Evolutionary conservation across 2,797 vertebrate species (phyloP).

Genomic region (Gymnodraco acuticeps): DNA sequence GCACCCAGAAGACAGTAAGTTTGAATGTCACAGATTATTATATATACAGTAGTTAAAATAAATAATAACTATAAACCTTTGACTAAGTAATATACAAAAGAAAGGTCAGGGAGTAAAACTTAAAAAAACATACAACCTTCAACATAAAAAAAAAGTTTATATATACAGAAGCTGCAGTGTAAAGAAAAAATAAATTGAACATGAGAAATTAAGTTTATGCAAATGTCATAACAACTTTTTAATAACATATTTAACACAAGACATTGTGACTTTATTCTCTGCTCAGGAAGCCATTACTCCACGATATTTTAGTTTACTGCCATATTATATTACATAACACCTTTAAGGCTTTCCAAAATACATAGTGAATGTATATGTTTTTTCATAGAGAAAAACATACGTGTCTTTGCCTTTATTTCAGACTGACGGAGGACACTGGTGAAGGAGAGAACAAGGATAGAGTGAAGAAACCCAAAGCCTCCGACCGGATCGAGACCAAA

Average conservation of each 20-base stretch:
- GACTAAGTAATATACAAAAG: background rate
- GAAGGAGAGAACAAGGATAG: conserved; percentile 65
- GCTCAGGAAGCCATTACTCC: too few relatives aligned
- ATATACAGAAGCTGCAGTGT: too few relatives aligned
- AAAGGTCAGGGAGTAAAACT: background rate
- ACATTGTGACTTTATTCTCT: too few relatives aligned
- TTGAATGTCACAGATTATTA: background rate
- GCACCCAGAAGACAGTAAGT: background rate
- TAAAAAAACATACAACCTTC: too few relatives aligned
- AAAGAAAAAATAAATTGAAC: too few relatives aligned
- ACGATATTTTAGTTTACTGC: too few relatives aligned
- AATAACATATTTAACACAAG: background rate
- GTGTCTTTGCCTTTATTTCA: conserved; percentile 38
- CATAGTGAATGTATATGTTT: background rate
- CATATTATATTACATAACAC: too few relatives aligned
- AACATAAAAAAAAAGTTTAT: too few relatives aligned
- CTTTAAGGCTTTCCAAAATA: background rate
- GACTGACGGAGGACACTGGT: conserved; percentile 70
- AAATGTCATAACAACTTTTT: too few relatives aligned
- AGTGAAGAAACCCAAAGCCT: conserved; percentile 64
- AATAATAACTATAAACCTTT: background rate
- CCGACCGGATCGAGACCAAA: conserved; percentile 64
- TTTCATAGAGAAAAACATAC: background rate
- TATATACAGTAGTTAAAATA: background rate
- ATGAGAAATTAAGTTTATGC: too few relatives aligned